Evolutionary conservation across 2,797 vertebrate species (phyloP).

Genomic region (Phrynocephalus guinanensis): DNA sequence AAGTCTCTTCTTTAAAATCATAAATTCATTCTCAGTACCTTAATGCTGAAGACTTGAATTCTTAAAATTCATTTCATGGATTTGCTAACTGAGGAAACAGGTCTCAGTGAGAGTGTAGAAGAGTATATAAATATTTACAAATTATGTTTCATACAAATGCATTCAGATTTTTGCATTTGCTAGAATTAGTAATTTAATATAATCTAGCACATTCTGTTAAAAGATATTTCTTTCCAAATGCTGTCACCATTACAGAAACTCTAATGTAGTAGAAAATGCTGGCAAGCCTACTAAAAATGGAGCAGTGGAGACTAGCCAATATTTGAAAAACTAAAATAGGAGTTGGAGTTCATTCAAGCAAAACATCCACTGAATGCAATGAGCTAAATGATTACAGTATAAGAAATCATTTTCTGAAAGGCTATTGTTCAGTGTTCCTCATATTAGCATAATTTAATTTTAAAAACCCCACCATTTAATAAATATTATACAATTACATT

Average conservation of each 20-base stretch:
- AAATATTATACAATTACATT: constrained; percentile 12
- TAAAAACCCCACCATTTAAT: constrained; percentile 16
- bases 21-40: neutral
- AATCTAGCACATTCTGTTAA: neutral
- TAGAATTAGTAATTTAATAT: neutral
- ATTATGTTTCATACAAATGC: neutral
- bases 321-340: constrained; percentile 3
- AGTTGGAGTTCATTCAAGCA: constrained; percentile 18
- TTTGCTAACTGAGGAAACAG: neutral
- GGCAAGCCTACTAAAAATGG: neutral
- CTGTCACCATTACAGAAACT: neutral
- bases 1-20: neutral
- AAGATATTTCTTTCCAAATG: neutral
- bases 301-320: constrained; percentile 16
- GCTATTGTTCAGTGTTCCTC: constrained; percentile 25
- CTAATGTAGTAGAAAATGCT: constrained; percentile 14
- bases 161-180: neutral
- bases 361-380: constrained; percentile 6
- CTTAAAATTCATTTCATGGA: neutral
- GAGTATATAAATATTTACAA: constrained; percentile 23
- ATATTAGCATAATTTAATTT: neutral
- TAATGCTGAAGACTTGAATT: constrained; percentile 8
- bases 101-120: neutral
- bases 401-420: constrained; percentile 7
- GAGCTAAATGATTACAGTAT: constrained; percentile 16